Base-by-base conservation (phyloP, 1,140 invertebrate genomes). In the Aphelinus certus region DNA sequence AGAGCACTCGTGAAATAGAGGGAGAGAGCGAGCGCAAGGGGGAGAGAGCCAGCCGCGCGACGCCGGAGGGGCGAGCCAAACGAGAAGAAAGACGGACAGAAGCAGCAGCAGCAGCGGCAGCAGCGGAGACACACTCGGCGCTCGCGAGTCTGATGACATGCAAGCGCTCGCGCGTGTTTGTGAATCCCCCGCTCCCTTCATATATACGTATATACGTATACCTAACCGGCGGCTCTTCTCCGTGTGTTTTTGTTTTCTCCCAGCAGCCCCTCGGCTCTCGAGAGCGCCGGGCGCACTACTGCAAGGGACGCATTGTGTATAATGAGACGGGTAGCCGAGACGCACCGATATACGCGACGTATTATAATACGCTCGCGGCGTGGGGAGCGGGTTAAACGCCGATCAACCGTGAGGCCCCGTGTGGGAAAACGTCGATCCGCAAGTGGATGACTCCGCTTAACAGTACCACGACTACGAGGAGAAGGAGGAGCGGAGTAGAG, bases 21-120 rank as follows among this genome's bases (percentile, higher is more conserved):
- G 26, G 48, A 53, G 26, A 49, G 63, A 62, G 68, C 63, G 77
- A 83, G 80, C 77, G 77, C 74, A 56, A 43, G 58, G 43, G 46
- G 61, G 47, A n/a, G 10, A 49, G 65, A 55, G 43, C 26, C 26
- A 9, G 51, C 51, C 9, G 9, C 9, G 71, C 61, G 65, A 56
- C 61, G 67, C 58, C 53, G 60, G 57, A 65, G 56, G 53, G 67
- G 76, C 61, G 73, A 68, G 74, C 56, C 55, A 73, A 62, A 78
- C 48, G 73, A 75, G 71, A 71, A 69, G 66, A 69, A 57, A 72
- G 61, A 48, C 66, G 68, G 58, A 60, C 61, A 65, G 42, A 58
- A 67, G 55, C 71, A 71, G 73, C 47, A 67, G 55, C 71, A 71
- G 73, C 47, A 72, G 67, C 65, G 58, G 48, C 65, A 71, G 57